Conservation (phyloP, 2,797 vertebrate species). For the Periparus ater region DNA sequence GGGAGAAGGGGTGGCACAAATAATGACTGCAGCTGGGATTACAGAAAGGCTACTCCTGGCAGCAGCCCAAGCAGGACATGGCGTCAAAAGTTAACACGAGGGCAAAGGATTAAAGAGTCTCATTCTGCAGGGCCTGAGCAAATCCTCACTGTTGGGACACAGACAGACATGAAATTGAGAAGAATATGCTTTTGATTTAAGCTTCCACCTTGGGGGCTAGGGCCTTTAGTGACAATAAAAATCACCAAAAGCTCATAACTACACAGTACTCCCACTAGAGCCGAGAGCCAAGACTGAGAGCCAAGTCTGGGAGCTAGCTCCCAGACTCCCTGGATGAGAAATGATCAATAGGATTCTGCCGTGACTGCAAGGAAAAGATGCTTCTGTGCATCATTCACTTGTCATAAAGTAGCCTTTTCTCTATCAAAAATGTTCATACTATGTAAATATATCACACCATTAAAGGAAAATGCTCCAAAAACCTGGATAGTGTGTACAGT, state of each 20-base stretch:
- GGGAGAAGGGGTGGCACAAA: constrained; percentile 16
- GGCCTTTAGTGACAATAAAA: not conserved
- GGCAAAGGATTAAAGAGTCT: constrained; percentile 1
- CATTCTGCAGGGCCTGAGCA: constrained; percentile 2
- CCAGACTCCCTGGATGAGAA: not conserved
- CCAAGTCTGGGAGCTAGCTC: not conserved
- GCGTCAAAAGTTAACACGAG: constrained; percentile 1
- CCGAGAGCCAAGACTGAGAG: not conserved
- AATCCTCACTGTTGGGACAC: not conserved
- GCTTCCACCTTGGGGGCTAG: not conserved
- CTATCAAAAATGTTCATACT: not conserved
- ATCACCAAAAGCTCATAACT: not conserved
- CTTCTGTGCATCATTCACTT: not conserved
- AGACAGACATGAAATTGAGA: not conserved
- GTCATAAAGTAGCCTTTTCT: not conserved
- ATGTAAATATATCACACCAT: not conserved
- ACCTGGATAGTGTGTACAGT: not conserved
- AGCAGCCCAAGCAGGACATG: not conserved
- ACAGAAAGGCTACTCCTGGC: not conserved
- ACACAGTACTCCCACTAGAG: not conserved
- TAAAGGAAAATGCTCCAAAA: not conserved
- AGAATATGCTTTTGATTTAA: not conserved
- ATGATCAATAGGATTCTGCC: not conserved
- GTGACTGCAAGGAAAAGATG: not conserved
- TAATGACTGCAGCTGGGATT: constrained; percentile 21